Percentiles rank a stretch among this genome's conserved stretches.
Conservation (phyloP, 2,888 invertebrate genomes). For the Blastobasis adustella region DNA sequence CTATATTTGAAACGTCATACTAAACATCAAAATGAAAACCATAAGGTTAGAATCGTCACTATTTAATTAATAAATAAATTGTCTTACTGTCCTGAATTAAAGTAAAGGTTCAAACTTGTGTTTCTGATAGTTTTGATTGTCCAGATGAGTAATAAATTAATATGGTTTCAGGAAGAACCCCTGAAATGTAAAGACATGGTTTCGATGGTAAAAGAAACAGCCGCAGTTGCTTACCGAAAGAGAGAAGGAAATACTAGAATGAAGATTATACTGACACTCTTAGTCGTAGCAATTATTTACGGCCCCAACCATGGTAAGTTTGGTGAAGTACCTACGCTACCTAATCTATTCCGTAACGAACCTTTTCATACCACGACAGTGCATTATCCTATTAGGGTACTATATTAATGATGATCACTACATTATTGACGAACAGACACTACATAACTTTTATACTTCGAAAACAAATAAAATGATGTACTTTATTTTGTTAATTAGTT, state of each 20-base stretch:
- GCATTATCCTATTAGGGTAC: no score
- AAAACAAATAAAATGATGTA: no score
- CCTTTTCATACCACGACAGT: no score
- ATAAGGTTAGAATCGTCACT: conserved; percentile 31
- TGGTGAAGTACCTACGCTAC: no score
- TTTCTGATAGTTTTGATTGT: not conserved
- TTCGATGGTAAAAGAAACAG: conserved; percentile 59
- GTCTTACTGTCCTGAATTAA: not conserved
- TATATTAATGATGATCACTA: no score
- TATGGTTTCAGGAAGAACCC: conserved; percentile 36
- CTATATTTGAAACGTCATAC: conserved; percentile 46
- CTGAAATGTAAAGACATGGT: conserved; percentile 36
- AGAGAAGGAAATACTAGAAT: conserved; percentile 50
- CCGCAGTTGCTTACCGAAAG: conserved; percentile 62
- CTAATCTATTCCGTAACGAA: no score
- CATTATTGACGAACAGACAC: no score
- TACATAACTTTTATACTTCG: no score
- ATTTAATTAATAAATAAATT: not conserved
- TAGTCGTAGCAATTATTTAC: conserved; percentile 63
- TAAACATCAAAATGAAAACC: conserved; percentile 30
- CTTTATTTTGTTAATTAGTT: no score
- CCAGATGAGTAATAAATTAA: not conserved
- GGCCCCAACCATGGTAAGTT: conserved; percentile 70
- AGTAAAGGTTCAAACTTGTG: not conserved
- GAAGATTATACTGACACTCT: conserved; percentile 60